phyloP scores from a whole-genome alignment of 37 sponge, comb jelly and placozoan species.

The Axinella damicornis region DNA sequence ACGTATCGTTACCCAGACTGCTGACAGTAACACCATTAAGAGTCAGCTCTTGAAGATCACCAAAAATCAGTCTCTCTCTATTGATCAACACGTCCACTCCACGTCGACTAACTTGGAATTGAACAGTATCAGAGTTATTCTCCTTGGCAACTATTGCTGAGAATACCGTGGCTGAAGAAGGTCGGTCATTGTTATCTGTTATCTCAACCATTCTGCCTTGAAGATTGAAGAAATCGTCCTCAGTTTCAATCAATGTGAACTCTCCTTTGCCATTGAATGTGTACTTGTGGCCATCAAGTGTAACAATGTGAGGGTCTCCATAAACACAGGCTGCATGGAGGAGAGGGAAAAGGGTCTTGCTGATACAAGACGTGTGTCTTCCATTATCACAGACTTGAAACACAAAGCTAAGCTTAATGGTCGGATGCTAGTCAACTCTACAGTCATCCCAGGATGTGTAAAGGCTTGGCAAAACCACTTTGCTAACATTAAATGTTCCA shows the following conservation, averaged over 20 bases:
- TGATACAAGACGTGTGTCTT: too few species aligned
- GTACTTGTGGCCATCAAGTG: slow-evolving; percentile 72
- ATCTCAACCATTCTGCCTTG: slow-evolving; percentile 73
- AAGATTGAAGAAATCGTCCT: slow-evolving; percentile 57
- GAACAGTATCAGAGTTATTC: slow-evolving; percentile 49
- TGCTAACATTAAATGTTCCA: too few species aligned
- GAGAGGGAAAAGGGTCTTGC: too few species aligned
- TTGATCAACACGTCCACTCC: slow-evolving; percentile 27
- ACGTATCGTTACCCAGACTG: slow-evolving; percentile 18
- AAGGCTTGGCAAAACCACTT: too few species aligned
- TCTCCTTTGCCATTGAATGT: slow-evolving; percentile 85
- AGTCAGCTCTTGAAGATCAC: slow-evolving; percentile 28
- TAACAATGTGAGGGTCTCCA: slow-evolving; percentile 83
- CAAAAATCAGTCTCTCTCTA: slow-evolving; percentile 47
- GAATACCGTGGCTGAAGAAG: slow-evolving; percentile 63
- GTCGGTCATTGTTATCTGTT: slow-evolving; percentile 10
- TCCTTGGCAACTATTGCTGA: slow-evolving; percentile 61
- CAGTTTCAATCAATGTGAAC: slow-evolving; percentile 67
- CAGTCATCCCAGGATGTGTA: too few species aligned
- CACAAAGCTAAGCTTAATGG: too few species aligned
- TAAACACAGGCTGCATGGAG: slow-evolving; percentile 57
- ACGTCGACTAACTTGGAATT: slow-evolving; percentile 36
- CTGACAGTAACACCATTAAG: slow-evolving; percentile 34
- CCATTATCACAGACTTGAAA: too few species aligned
- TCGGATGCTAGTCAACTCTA: too few species aligned